Evolutionary conservation across 2,888 invertebrate species (phyloP), one percentile per base, ranked within the genome.

Genomic region (Steromphala cineraria): DNA sequence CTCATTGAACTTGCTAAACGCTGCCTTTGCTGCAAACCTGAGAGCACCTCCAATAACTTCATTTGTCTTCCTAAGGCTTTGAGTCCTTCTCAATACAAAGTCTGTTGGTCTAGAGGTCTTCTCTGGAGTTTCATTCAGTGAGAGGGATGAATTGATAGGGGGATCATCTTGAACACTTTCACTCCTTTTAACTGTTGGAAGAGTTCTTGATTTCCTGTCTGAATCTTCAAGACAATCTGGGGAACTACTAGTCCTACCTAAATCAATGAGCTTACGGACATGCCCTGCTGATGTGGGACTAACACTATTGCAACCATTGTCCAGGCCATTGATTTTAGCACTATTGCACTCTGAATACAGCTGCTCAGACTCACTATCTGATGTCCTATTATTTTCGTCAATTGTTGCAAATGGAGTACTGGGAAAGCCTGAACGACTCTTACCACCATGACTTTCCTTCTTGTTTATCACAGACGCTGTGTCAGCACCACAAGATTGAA

Each of bases 401-500:
- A 75, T 55, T 17, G 79, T 56, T 53, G 79, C 67, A 46, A 67
- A 82, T 40, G 75, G 75, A 21, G 80, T 75, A 75, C 75, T 78
- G 36, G 78, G 62, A 40, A 79, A 56, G 55, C 21, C 17, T 52
- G 78, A 40, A 2, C 62, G 52, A 74, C 52, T 53, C 7, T 71
- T 55, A 28, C 10, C 79, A 79, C 24, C 36, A 40, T 67, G 40
- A 13, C n/a, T 75, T 75, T 62, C 28, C 55, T 24, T 15, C 56
- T 62, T 62, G 71, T 31, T 36, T 40, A 71, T 71, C 71, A 71
- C 36, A 8, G 53, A 21, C 13, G 56, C 8, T 5, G 15, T 56
- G 67, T 53, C 24, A 28, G 78, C 55, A 78, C 53, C 75, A 62
- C n/a, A 28, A 15, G 81, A 24, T 21, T 78, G 19, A 55, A 98